Evolutionary conservation across 2,888 invertebrate species (phyloP), one percentile per base, ranked within the genome.

Genomic region (Eretmocerus hayati): DNA sequence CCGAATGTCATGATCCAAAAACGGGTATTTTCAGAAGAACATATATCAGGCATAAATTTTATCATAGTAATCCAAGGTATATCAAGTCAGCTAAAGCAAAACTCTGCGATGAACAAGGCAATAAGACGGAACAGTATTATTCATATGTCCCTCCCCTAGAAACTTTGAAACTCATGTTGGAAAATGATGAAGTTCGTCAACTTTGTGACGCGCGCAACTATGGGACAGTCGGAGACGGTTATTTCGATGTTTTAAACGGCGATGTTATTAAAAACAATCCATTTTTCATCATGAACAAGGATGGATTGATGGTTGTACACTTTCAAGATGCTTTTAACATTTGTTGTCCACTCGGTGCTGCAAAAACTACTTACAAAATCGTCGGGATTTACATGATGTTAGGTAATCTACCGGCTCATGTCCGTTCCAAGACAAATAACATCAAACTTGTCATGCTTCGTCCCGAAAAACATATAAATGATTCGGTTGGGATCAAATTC

Each of bases 251-350:
- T 26, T 26, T 6, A 6, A 11, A 26, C 11, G 26, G 26, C 6
- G 11, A 26, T 26, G 11, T 26, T 26, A 26, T 26, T 9, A 26
- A 11, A 26, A 11, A 11, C 11, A 26, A 26, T 26, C 8, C 6
- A 26, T 26, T 26, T 26, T 26, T 26, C 11, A 26, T n/a, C n/a
- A n/a, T n/a, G n/a, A n/a, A n/a, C n/a, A 15, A 15, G 22, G 49
- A 54, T 13, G 23, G 38, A 3, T 42, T 37, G 6, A 36, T 48
- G 21, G 9, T 57, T 3, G 48, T 53, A 2, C 39, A 57, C 6
- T 58, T 55, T 20, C 55, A 56, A 45, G 58, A 57, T 42, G 43
- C 47, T n/a, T 58, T 57, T 51, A 53, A 57, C 31, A 37, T 57
- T 6, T 53, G 56, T 9, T 53, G 53, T 26, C 53, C 39, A 22